Evolutionary conservation across 2,113 vertebrate species (phyloP).

Genomic region (Sturnus vulgaris): DNA sequence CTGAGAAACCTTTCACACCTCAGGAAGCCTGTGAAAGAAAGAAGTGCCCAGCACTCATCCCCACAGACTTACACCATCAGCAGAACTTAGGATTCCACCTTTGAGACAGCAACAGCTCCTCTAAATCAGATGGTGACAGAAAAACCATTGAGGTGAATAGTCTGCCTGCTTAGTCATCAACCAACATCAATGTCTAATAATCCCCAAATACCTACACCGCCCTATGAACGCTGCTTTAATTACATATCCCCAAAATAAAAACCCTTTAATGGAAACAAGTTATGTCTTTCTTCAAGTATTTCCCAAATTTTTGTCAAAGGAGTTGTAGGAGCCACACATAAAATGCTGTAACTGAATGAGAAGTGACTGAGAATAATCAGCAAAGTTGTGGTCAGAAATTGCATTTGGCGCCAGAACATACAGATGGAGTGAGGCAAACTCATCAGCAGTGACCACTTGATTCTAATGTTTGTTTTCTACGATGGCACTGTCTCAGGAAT

Average conservation of each 20-base stretch:
- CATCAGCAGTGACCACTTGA: not conserved
- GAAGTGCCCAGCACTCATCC: not conserved
- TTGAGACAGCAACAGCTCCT: not conserved
- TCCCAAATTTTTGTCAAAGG: not conserved
- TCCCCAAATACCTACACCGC: not conserved
- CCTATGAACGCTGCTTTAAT: not conserved
- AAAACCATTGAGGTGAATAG: not conserved
- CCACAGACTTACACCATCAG: rapidly evolving
- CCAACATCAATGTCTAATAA: not conserved
- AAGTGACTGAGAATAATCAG: not conserved
- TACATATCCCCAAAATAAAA: not conserved
- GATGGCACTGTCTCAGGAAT: not conserved
- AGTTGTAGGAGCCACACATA: not conserved
- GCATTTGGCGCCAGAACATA: not conserved
- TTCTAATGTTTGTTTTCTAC: not conserved
- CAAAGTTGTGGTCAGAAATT: not conserved
- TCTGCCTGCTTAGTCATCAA: not conserved
- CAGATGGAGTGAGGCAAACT: not conserved
- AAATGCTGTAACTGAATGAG: not conserved
- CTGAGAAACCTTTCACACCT: not conserved
- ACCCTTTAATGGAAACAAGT: not conserved
- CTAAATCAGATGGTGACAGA: not conserved
- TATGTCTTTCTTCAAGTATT: not conserved
- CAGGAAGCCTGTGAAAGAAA: not conserved
- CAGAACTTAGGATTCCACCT: not conserved